Base-by-base conservation (phyloP, 2,888 invertebrate genomes). In the Lycocerus yunnanus region DNA sequence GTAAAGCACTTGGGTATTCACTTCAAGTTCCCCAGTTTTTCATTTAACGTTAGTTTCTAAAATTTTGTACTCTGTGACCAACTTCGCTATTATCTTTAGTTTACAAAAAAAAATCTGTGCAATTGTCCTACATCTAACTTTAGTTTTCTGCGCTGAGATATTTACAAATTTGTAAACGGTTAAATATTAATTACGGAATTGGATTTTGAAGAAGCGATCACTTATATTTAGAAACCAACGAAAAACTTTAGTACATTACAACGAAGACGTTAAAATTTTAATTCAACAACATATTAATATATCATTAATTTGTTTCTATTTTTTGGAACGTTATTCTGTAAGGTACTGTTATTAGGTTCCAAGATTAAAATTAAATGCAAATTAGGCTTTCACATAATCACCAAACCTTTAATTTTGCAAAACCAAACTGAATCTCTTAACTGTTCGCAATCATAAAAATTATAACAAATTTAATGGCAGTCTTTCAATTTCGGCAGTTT, bases 351-450 rank as follows among this genome's bases (percentile, higher is more conserved):
- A 13, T 60, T 73, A 73, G 83, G 84, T 82, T 84, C 86, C 84
- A 84, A 85, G 85, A 83, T 80, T 71, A 60, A 68, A 80, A 83
- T 60, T 68, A 82, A 81, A 79, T 61, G 60, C 68, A 78, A 80
- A 85, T 81, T 68, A 16, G 83, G 83, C 71, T 74, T 69, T 76
- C 79, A 79, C 74, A 84, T 84, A 79, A 81, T 81, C 18, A 63
- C 86, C 85, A 86, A 87, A 87, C 84, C 82, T 86, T 86, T 80
- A 87, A 87, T 87, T 87, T 87, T 86, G 86, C 84, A 85, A 87
- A 82, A 80, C 72, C n/a, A 59, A 85, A 85, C 83, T 73, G 13
- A 82, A 78, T 71, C 9, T 60, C 74, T 76, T 80, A 83, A 83
- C 68, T 71, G 68, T 78, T 59, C 15, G 80, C 84, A 82, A 60